Percentiles rank a stretch among this genome's conserved stretches.
These are phyloP conservation scores for Agrochola lychnidis DNA, from an alignment of 2,888 invertebrate species.

Conservation along the genomic window DNA sequence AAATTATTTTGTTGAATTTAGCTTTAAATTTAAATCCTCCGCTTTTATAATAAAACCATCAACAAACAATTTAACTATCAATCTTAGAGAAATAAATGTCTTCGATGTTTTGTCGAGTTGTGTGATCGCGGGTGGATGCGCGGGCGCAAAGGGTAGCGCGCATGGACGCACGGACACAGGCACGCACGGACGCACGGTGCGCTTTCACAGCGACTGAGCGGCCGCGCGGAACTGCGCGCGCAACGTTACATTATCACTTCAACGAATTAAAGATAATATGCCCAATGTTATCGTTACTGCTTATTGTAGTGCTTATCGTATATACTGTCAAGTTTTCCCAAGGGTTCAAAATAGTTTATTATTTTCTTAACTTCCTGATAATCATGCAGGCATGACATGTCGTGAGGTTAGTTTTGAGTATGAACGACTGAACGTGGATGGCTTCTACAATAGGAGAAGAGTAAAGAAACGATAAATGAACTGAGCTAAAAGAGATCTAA, in stretches of 20 bases:
- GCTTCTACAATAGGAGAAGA: not conserved
- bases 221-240: slow-evolving; percentile 29
- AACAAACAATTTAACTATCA: not conserved
- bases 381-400: not conserved
- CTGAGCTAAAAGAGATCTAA: not conserved
- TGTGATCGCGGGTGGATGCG: slow-evolving; percentile 12
- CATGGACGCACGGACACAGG: not conserved
- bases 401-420: not conserved
- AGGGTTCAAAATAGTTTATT: not conserved
- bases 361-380: not conserved
- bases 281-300: slow-evolving; percentile 38
- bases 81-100: not conserved
- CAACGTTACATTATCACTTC: slow-evolving; percentile 43
- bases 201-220: slow-evolving; percentile 35
- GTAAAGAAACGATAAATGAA: not conserved
- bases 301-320: slow-evolving; percentile 23
- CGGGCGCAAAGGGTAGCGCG: slow-evolving; percentile 28
- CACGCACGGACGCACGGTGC: slow-evolving; percentile 22
- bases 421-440: not conserved
- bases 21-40: not conserved
- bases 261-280: slow-evolving; percentile 43
- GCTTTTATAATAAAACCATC: not conserved
- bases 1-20: not conserved
- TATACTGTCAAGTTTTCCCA: slow-evolving; percentile 9
- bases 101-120: not conserved